Percentiles rank a stretch among this genome's conserved stretches.
These are phyloP conservation scores for Sebastiscus albofasciatus DNA, from an alignment of 2,797 vertebrate genomes.

Conservation along the genomic window DNA sequence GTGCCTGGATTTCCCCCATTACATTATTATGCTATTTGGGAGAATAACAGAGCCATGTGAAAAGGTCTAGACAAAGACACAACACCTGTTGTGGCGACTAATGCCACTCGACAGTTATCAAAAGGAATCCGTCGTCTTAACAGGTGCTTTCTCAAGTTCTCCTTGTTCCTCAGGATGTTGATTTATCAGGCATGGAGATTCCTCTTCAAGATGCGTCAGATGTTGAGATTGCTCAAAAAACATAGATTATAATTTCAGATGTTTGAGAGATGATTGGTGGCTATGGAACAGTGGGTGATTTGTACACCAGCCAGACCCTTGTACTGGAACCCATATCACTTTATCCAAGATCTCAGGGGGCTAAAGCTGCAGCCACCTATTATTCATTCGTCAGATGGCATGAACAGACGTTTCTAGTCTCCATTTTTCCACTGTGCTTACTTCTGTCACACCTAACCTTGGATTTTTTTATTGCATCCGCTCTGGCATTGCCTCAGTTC, in stretches of 20 bases:
- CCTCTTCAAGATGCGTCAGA: background rate
- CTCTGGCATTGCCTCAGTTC: background rate
- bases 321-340: slow-evolving; percentile 13
- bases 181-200: slow-evolving; percentile 33
- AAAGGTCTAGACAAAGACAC: slow-evolving; percentile 5
- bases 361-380: slow-evolving; percentile 1
- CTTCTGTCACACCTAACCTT: background rate
- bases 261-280: slow-evolving; percentile 27
- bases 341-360: background rate
- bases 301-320: slow-evolving; percentile 2
- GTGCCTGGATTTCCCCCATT: background rate
- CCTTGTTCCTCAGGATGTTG: slow-evolving; percentile 3
- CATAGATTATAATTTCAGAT: slow-evolving; percentile 38
- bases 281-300: slow-evolving; percentile 20
- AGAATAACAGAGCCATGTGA: background rate
- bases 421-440: background rate
- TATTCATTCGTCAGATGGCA: slow-evolving; percentile 6
- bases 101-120: slow-evolving; percentile 6
- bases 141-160: slow-evolving; percentile 36
- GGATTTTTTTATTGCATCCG: background rate
- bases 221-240: background rate
- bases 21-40: background rate
- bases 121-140: slow-evolving; percentile 14
- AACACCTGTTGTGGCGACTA: slow-evolving; percentile 25
- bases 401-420: background rate